phyloP scores from a whole-genome alignment of 2,113 vertebrate species.

The Cyprinodon brontotheroides region DNA sequence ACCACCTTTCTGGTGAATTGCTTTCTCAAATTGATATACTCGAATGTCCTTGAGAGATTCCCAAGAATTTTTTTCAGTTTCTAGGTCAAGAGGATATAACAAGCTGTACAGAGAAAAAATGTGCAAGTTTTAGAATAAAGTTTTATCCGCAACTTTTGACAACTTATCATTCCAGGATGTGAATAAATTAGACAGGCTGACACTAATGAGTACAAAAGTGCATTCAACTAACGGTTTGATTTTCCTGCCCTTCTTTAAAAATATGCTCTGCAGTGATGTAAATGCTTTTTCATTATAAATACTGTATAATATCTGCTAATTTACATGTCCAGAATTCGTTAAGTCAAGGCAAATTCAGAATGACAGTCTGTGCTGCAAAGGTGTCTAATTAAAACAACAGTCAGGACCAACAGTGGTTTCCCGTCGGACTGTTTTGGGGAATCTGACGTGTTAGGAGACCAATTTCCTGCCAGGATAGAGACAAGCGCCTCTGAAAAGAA shows the following conservation, averaged over 20 bases:
- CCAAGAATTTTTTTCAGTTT: conserved; percentile 38
- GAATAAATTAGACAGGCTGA: conserved; percentile 22
- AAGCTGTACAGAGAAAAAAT: conserved; percentile 8
- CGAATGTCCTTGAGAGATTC: conserved; percentile 23
- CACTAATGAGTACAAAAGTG: conserved; percentile 24
- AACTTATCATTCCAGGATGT: neutral
- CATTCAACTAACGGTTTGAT: neutral
- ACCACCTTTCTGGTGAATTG: conserved; percentile 12
- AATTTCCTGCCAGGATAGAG: no score
- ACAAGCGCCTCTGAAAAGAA: no score
- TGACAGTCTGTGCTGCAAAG: no score
- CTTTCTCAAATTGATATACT: neutral
- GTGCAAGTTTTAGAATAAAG: conserved; percentile 28
- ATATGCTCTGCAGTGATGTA: neutral
- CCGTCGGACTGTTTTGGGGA: no score
- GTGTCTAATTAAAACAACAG: no score
- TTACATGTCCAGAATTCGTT: no score
- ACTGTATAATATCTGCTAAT: no score
- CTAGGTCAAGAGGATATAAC: conserved; percentile 48
- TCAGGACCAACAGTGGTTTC: no score
- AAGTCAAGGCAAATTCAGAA: no score
- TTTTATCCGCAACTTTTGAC: conserved; percentile 8
- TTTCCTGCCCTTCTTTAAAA: neutral
- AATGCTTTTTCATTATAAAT: neutral
- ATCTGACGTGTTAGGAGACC: no score